phyloP scores from a whole-genome alignment of 1,140 invertebrate species.

The Aphelinus atriplicis region DNA sequence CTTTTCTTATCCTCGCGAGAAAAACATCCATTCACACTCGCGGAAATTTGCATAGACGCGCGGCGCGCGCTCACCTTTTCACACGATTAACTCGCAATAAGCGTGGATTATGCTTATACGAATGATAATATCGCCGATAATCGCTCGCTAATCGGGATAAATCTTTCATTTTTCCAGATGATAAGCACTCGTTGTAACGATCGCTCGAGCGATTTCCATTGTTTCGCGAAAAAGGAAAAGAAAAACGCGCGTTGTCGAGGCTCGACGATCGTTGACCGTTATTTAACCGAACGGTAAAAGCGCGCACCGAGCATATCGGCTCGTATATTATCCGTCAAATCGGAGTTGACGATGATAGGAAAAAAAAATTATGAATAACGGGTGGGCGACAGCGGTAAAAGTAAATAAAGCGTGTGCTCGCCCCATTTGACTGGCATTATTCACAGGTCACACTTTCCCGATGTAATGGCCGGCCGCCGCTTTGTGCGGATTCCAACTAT shows the following conservation, averaged over 20 bases:
- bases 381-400: constrained; percentile 6
- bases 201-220: too few species aligned
- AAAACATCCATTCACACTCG: too few species aligned
- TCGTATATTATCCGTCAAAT: constrained; percentile 11
- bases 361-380: constrained; percentile 18
- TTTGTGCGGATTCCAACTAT: background rate
- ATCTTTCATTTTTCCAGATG: too few species aligned
- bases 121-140: too few species aligned
- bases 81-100: too few species aligned
- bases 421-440: background rate
- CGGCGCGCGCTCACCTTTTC: too few species aligned
- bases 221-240: background rate
- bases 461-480: too few species aligned
- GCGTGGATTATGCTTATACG: too few species aligned
- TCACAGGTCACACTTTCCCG: background rate
- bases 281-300: constrained; percentile 23
- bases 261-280: background rate
- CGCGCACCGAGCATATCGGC: background rate
- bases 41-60: too few species aligned
- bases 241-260: background rate
- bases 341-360: background rate
- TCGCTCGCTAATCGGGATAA: too few species aligned
- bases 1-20: too few species aligned
- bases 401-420: constrained; percentile 4
- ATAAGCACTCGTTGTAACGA: too few species aligned